Evolutionary conservation across 2,888 invertebrate genomes (phyloP), one percentile per base, ranked within the genome.

Genomic region (Cotesia congregata): DNA sequence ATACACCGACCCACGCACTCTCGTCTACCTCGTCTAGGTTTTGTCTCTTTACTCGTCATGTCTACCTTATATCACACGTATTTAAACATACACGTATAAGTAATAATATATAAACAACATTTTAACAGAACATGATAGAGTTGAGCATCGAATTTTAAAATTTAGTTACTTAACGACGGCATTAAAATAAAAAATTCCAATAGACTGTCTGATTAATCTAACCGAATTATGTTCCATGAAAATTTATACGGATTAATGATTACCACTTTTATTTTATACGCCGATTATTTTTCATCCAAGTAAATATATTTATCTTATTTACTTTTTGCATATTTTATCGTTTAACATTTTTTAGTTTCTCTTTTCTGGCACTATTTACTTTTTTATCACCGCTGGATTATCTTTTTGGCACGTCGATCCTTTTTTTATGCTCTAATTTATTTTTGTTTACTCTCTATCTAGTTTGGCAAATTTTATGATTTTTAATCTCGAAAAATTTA

Each of bases 101-200:
- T 50, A 50, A 12, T 50, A 12, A 50, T 50, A 12, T 50, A 50
- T 50, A 50, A 7, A 60, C 30, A 30, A 20, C 60, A 59, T 15
- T 12, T 15, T 6, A 40, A 40, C 9, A 17, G 15, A 30, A 30
- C 30, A 30, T 69, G 59, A 69, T 12, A 15, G 59, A 50, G 59
- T 12, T 7, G 59, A 50, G 59, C 50, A 40, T 60, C 30, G 50
- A 30, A 69, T 77, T 74, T 41, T 74, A 70, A 59, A 75, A 74
- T 78, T 78, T 80, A 73, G 75, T 68, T 12, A 70, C 60, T 70
- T 70, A 17, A 70, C 59, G 59, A 60, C 30, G 60, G 60, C 70
- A 70, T 60, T 60, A 60, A 50, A 60, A 70, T 70, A 60, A 60
- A 70, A 50, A 69, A 69, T 67, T 30, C 7, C n/a, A 39, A 30